Percentiles rank a stretch among this genome's conserved stretches.
Conservation (phyloP, 2,888 invertebrate genomes). For the Brachyptera putata region DNA sequence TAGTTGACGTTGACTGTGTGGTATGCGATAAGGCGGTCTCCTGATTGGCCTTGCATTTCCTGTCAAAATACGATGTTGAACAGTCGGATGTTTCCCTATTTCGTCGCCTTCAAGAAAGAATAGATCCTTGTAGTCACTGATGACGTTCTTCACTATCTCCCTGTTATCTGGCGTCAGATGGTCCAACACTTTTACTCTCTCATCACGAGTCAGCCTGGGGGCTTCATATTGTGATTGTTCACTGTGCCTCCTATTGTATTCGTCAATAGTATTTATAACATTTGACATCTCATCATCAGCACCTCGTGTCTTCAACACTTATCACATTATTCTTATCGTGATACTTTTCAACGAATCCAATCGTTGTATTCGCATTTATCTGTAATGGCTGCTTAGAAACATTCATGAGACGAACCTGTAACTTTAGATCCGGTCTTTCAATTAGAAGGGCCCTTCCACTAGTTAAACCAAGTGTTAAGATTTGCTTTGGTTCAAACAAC, state of each 20-base stretch:
- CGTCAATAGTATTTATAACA: too few species aligned
- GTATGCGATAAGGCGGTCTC: constrained; percentile 8
- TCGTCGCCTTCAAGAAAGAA: not conserved
- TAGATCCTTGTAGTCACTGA: not conserved
- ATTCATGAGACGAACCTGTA: not conserved
- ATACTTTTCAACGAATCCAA: not conserved
- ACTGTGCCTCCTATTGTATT: too few species aligned
- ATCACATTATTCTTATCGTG: too few species aligned
- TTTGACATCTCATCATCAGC: too few species aligned
- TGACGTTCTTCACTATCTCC: not conserved
- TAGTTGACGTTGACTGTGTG: not conserved
- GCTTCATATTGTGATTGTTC: too few species aligned
- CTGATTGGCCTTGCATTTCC: not conserved
- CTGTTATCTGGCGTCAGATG: not conserved
- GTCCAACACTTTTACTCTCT: too few species aligned
- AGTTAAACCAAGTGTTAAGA: not conserved
- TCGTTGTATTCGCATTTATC: not conserved
- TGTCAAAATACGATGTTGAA: not conserved
- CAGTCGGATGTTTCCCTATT: not conserved
- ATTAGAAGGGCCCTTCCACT: not conserved
- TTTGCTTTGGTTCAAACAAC: not conserved
- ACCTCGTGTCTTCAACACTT: too few species aligned
- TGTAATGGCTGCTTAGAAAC: not conserved
- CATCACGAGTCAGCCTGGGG: too few species aligned
- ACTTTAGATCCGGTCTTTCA: not conserved